These are phyloP conservation scores for Periophthalmus magnuspinnatus DNA, from an alignment of 2,797 vertebrate genomes.

Conservation along the genomic window DNA sequence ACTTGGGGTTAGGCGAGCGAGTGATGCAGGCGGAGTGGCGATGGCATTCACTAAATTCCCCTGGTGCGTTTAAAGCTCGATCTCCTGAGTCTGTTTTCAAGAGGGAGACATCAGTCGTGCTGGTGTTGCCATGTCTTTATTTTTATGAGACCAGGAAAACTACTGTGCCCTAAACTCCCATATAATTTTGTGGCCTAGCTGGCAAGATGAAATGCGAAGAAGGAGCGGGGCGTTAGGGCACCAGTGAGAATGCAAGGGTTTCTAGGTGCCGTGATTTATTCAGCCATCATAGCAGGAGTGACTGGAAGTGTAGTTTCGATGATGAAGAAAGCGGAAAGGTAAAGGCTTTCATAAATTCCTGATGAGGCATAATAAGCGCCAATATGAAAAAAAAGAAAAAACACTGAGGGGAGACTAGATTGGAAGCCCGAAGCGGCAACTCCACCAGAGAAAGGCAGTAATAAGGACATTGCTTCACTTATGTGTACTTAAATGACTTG, in stretches of 20 bases:
- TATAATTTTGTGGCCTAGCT: constrained; percentile 37
- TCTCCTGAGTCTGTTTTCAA: constrained; percentile 59
- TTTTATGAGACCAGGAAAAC: constrained; percentile 33
- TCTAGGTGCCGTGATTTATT: constrained; percentile 62
- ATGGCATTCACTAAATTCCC: constrained; percentile 66
- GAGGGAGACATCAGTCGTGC: constrained; percentile 38
- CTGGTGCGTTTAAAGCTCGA: constrained; percentile 56
- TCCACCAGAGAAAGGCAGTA: constrained; percentile 34
- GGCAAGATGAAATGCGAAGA: constrained; percentile 21
- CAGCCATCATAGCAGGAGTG: constrained; percentile 54
- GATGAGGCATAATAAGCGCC: constrained; percentile 51
- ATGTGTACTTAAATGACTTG: constrained; percentile 39
- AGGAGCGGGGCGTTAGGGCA: constrained; percentile 18
- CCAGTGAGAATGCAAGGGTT: constrained; percentile 22
- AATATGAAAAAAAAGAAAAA: constrained; percentile 29
- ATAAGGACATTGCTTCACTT: constrained; percentile 35
- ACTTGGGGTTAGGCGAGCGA: constrained; percentile 61
- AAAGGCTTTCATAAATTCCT: constrained; percentile 59
- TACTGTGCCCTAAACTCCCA: constrained; percentile 11
- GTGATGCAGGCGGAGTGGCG: constrained; percentile 55
- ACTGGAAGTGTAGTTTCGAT: constrained; percentile 52
- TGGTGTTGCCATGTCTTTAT: constrained; percentile 28
- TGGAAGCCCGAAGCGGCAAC: constrained; percentile 38
- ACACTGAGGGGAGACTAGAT: constrained; percentile 32
- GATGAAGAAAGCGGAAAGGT: constrained; percentile 36